These are phyloP conservation scores for Hyalella azteca DNA, from an alignment of 2,888 invertebrate genomes.

Conservation along the genomic window DNA sequence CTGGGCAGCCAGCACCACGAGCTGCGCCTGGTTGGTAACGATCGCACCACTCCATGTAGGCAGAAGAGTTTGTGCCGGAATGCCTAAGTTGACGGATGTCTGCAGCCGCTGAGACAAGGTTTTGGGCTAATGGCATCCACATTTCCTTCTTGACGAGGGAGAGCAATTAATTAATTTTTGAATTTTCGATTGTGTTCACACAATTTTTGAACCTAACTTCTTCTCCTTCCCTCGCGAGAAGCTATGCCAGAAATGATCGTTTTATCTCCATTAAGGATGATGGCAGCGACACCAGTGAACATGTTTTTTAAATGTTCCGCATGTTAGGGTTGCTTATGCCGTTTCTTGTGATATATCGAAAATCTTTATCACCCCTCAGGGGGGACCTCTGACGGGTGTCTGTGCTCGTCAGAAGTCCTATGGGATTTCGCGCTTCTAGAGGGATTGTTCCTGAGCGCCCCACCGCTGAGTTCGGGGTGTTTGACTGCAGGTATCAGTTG, in stretches of 20 bases:
- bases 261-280: constrained; percentile 91
- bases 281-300: constrained; percentile 98
- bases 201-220: constrained; percentile 72
- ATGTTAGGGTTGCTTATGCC: constrained; percentile 96
- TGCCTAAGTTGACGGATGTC: constrained; percentile 67
- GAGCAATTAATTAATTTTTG: constrained; percentile 99
- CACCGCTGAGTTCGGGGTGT: too few relatives aligned
- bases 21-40: constrained; percentile 80
- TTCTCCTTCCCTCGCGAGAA: constrained; percentile 95
- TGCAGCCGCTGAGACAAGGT: constrained; percentile 88
- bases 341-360: constrained; percentile 98
- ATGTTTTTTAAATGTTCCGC: constrained; percentile 99
- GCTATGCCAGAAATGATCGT: constrained; percentile 90
- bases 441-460: too few relatives aligned
- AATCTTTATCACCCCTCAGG: constrained; percentile 99
- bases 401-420: too few relatives aligned
- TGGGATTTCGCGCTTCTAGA: too few relatives aligned
- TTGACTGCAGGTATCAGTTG: too few relatives aligned
- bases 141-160: constrained; percentile 95
- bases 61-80: constrained; percentile 65
- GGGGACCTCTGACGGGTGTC: too few relatives aligned
- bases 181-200: constrained; percentile 88
- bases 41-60: constrained; percentile 91
- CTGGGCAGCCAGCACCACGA: constrained; percentile 95
- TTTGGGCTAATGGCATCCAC: constrained; percentile 91